Evolutionary conservation across 2,797 vertebrate species (phyloP), one percentile per base, ranked within the genome.

Genomic region (Myripristis murdjan): DNA sequence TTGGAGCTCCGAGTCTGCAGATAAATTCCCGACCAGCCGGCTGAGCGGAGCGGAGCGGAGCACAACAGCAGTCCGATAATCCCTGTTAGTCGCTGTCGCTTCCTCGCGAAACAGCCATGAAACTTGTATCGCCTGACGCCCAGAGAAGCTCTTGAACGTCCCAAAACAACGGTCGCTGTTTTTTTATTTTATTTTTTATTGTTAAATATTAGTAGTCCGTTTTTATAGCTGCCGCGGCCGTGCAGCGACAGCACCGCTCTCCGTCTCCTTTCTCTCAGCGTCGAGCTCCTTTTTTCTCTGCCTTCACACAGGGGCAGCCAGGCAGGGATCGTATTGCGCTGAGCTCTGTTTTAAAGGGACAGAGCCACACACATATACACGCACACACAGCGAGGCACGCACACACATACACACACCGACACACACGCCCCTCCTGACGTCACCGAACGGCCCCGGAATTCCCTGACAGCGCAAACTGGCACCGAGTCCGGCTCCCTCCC

Each of bases 261-360:
- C 43, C 70, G 62, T 53, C 39, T 77, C 31, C 28, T 28, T 28
- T 28, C 28, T 46, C n/a, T n/a, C n/a, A n/a, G 70, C 47, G 77
- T 83, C 74, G 67, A 71, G 83, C 57, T 81, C 46, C 7, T 37
- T 41, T 7, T 64, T 37, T 70, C 64, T 60, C 52, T 3, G 48
- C 53, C 22, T 65, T 28, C 54, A 22, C 70, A 57, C 55, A 49
- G 44, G 48, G 4, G 67, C 66, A 53, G 77, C 46, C 77, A 47
- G 74, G 63, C 78, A 54, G 52, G 75, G 91, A 88, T 93, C 92
- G 76, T 31, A 16, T 89, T 87, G 88, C 88, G 81, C 88, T 79
- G 68, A 79, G 82, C 90, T 87, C 68, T 26, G 79, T 85, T 85
- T 95, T 95, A 94, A 95, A 94, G 91, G 90, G 92, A 90, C 92